These are phyloP conservation scores for Urosaurus nigricauda DNA, from an alignment of 2,797 vertebrate species.

Conservation along the genomic window DNA sequence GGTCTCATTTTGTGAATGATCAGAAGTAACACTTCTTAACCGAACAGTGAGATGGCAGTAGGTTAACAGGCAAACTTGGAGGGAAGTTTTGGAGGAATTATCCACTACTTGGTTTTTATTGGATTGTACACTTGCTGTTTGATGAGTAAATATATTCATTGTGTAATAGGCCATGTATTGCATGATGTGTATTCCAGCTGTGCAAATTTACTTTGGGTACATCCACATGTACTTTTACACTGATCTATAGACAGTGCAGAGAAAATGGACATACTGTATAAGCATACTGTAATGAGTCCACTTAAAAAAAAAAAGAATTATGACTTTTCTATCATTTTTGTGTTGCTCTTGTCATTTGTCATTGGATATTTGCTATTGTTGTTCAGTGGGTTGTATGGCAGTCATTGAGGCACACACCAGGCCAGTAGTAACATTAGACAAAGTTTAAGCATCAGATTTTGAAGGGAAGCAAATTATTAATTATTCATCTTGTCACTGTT, in stretches of 20 bases:
- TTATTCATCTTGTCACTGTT: not conserved
- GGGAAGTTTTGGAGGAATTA: not conserved
- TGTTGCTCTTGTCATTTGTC: not conserved
- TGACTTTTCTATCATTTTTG: constrained; percentile 21
- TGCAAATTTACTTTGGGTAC: not conserved
- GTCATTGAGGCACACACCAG: not conserved
- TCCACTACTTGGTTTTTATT: not conserved
- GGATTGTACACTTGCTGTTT: not conserved
- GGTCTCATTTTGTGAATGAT: not conserved
- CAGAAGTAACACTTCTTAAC: not conserved
- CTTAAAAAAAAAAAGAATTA: no score
- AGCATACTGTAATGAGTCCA: not conserved
- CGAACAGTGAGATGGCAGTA: not conserved
- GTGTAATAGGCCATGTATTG: no score
- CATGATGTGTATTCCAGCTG: not conserved
- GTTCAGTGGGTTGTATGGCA: constrained; percentile 35
- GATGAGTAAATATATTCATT: not conserved
- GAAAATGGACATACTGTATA: not conserved
- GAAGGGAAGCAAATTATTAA: not conserved
- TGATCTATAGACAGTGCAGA: not conserved
- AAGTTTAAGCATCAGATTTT: not conserved
- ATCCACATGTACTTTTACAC: not conserved
- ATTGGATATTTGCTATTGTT: not conserved
- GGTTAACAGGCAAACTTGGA: not conserved
- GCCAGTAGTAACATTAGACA: not conserved